These are phyloP conservation scores for Lepidonotus clava DNA, from an alignment of 2,888 invertebrate species.

Conservation along the genomic window DNA sequence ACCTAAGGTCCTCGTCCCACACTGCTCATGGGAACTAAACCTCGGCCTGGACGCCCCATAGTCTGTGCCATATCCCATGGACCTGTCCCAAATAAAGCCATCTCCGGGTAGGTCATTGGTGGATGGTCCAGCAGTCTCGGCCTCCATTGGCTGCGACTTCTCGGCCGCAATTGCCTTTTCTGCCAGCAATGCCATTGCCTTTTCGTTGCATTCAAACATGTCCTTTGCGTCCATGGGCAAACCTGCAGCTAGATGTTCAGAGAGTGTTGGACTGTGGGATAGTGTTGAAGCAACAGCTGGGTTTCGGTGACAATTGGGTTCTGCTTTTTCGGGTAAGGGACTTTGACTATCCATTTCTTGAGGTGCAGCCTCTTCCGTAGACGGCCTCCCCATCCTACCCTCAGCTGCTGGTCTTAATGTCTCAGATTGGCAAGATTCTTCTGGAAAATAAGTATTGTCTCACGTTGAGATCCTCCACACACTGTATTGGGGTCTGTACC, in stretches of 20 bases:
- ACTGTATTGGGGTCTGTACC: too few relatives aligned
- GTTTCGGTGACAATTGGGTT: not conserved
- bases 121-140: too few relatives aligned
- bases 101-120: too few relatives aligned
- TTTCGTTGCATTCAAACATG: conserved; percentile 3
- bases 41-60: too few relatives aligned
- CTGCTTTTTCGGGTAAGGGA: not conserved
- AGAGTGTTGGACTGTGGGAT: not conserved
- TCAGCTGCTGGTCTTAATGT: not conserved
- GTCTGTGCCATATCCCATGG: too few relatives aligned
- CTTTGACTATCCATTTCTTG: not conserved
- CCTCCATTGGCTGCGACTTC: too few relatives aligned
- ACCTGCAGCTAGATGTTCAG: not conserved
- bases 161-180: not conserved
- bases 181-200: not conserved
- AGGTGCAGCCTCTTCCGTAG: not conserved
- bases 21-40: too few relatives aligned
- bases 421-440: too few relatives aligned
- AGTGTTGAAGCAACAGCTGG: not conserved
- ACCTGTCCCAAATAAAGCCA: too few relatives aligned
- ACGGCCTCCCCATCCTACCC: not conserved
- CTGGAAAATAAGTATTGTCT: too few relatives aligned
- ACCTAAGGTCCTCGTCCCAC: too few relatives aligned
- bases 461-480: too few relatives aligned
- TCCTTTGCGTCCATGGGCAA: not conserved